Percentiles rank a stretch among this genome's conserved stretches.
These are phyloP conservation scores for Alexandromys fortis DNA, from an alignment of 2,113 vertebrate genomes.

Conservation along the genomic window DNA sequence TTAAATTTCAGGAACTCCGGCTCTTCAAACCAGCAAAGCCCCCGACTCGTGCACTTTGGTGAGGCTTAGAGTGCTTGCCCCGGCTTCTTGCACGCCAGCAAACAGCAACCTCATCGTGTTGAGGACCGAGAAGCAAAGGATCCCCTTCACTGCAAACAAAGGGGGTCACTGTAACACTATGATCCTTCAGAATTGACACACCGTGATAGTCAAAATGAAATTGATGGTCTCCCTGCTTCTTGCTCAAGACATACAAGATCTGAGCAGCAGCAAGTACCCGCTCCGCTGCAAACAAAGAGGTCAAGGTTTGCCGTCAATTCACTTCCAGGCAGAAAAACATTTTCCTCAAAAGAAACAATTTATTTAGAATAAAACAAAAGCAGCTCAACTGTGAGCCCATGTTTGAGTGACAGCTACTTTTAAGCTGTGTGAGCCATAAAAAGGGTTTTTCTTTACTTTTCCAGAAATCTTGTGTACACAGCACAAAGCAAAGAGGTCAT, in stretches of 20 bases:
- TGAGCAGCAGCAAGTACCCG: slow-evolving; percentile 85
- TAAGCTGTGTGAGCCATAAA: slow-evolving; percentile 94
- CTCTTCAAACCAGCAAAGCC: slow-evolving; percentile 89
- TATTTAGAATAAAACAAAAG: slow-evolving; percentile 99
- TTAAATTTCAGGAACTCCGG: slow-evolving; percentile 89
- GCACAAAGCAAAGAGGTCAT: slow-evolving; percentile 95
- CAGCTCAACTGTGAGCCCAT: slow-evolving; percentile 95
- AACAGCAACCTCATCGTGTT: slow-evolving; percentile 87
- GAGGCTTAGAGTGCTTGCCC: slow-evolving; percentile 85
- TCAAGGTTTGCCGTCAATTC: slow-evolving; percentile 96
- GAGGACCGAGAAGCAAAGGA: slow-evolving; percentile 86
- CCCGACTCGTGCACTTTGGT: slow-evolving; percentile 84
- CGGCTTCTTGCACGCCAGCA: slow-evolving; percentile 87
- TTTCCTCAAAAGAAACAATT: slow-evolving; percentile 99
- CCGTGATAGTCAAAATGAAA: slow-evolving; percentile 84
- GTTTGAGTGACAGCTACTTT: slow-evolving; percentile 96
- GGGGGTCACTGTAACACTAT: slow-evolving; percentile 84
- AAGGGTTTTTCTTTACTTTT: slow-evolving; percentile 94
- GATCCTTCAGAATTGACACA: slow-evolving; percentile 86
- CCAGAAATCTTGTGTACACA: slow-evolving; percentile 99
- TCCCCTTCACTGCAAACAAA: slow-evolving; percentile 85
- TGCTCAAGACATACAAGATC: slow-evolving; percentile 85
- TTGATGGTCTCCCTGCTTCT: slow-evolving; percentile 87
- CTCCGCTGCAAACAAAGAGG: slow-evolving; percentile 87
- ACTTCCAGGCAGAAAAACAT: slow-evolving; percentile 98